Conservation (phyloP, 2,797 vertebrate genomes). For the Sebastes nivosus region DNA sequence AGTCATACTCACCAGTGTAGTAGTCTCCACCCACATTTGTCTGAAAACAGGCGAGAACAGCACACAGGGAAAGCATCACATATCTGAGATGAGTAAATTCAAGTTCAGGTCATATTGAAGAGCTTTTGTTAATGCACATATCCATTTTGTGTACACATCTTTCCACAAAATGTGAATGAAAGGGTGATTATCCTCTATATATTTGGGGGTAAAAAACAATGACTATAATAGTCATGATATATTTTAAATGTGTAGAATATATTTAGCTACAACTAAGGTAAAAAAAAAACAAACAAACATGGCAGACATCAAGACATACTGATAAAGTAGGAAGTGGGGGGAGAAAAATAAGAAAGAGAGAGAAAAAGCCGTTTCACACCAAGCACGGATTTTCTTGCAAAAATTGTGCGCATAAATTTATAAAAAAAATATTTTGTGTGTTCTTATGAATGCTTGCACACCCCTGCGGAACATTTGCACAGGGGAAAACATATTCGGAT, state of each 20-base stretch:
- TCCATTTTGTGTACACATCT: neutral
- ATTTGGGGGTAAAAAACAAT: neutral
- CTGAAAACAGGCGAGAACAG: conserved; percentile 42
- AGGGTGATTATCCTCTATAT: neutral
- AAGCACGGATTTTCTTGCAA: no score
- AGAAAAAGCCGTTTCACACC: no score
- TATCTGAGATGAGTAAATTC: neutral
- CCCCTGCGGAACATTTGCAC: no score
- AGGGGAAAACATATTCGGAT: no score
- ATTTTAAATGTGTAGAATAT: neutral
- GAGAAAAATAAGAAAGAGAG: neutral
- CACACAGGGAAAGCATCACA: neutral
- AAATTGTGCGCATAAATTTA: no score
- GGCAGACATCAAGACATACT: neutral
- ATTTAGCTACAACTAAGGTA: neutral
- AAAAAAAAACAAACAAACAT: neutral
- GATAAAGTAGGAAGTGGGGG: neutral
- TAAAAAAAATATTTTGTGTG: fast-evolving
- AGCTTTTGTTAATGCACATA: neutral
- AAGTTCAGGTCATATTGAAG: neutral
- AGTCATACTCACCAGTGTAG: conserved; percentile 85
- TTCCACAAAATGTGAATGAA: neutral
- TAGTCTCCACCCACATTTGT: conserved; percentile 85
- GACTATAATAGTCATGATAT: no score
- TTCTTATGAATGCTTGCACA: no score